Conservation (phyloP, 2,113 vertebrate species). For the Pangasianodon hypophthalmus region DNA sequence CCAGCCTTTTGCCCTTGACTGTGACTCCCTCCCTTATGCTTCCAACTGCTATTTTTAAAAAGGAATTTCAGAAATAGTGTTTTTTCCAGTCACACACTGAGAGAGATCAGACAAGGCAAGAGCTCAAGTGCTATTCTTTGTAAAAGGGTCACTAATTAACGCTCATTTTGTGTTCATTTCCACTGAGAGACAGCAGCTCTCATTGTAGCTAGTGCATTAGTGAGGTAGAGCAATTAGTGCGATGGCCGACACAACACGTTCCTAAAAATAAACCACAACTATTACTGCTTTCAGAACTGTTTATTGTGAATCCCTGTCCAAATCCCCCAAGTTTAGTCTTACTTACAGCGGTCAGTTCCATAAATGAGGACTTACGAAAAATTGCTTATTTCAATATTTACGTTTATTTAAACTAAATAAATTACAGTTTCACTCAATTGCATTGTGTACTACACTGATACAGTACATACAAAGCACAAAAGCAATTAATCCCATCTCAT, state of each 20-base stretch:
- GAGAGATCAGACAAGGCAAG: background rate
- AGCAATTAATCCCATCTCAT: background rate
- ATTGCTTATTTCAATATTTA: background rate
- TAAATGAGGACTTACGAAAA: background rate
- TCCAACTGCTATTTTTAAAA: background rate
- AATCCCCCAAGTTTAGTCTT: background rate
- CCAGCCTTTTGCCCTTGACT: slow-evolving; percentile 15
- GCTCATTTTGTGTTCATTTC: slow-evolving; percentile 27
- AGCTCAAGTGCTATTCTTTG: background rate
- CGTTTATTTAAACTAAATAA: background rate
- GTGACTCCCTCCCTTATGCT: background rate
- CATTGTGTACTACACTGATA: too few species aligned
- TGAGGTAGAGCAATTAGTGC: background rate
- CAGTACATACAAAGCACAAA: background rate
- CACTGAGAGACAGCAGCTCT: background rate
- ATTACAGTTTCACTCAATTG: too few species aligned
- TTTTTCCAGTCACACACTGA: slow-evolving; percentile 9
- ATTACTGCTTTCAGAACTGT: background rate
- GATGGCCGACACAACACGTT: background rate
- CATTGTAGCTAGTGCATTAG: background rate
- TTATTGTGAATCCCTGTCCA: background rate
- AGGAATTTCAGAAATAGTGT: background rate
- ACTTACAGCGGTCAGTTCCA: background rate
- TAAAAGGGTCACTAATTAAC: slow-evolving; percentile 14
- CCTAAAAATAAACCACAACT: background rate